A percentile compares a stretch with the other conserved stretches of the same genome.
phyloP scores from a whole-genome alignment of 2,888 invertebrate species.

The Boloria selene region DNA sequence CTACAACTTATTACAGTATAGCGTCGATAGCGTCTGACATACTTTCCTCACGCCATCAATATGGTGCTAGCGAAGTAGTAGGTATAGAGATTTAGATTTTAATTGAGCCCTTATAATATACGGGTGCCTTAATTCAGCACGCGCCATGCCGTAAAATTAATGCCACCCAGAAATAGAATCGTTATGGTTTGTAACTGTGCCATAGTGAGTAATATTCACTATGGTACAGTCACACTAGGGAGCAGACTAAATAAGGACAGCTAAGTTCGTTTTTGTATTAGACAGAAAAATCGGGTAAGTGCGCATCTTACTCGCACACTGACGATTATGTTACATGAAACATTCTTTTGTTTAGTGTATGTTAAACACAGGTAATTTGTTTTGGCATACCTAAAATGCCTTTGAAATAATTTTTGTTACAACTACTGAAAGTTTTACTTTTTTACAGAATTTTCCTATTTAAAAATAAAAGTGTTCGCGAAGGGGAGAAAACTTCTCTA shows the following conservation, averaged over 20 bases:
- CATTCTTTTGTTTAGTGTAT: no score
- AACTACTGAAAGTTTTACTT: no score
- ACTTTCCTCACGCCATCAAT: slow-evolving; percentile 53
- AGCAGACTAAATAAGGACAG: not conserved
- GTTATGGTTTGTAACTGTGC: slow-evolving; percentile 13
- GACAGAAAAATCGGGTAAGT: no score
- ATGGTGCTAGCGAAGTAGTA: slow-evolving; percentile 13
- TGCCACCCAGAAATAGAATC: slow-evolving; percentile 26
- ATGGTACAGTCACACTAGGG: no score
- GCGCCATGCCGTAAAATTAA: slow-evolving; percentile 21
- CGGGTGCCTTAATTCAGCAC: slow-evolving; percentile 14
- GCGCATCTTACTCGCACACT: no score
- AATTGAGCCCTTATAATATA: slow-evolving; percentile 33
- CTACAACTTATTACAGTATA: slow-evolving; percentile 27
- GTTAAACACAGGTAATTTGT: no score
- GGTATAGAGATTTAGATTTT: slow-evolving; percentile 28
- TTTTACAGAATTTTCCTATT: no score
- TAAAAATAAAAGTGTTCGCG: no score
- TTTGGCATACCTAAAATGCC: no score
- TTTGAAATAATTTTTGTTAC: no score
- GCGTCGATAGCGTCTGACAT: slow-evolving; percentile 55
- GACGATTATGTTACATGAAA: no score
- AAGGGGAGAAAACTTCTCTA: no score
- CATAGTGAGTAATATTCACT: slow-evolving; percentile 2
- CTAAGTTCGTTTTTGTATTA: not conserved